Conservation (phyloP, 1,140 invertebrate genomes). For the Ephestia elutella region DNA sequence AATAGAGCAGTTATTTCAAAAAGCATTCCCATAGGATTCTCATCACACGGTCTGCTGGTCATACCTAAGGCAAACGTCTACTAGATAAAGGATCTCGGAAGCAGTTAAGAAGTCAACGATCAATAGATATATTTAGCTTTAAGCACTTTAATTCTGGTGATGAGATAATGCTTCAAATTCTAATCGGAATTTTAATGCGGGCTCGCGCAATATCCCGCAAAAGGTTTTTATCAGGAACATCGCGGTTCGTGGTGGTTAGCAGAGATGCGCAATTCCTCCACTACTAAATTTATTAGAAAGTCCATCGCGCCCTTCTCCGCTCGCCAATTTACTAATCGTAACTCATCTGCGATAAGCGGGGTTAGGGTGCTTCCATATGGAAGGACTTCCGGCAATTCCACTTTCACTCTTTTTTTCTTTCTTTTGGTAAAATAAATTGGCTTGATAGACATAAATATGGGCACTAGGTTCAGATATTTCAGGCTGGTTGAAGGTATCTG, state of each 20-base stretch:
- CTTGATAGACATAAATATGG: too few species aligned
- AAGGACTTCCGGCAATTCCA: background rate
- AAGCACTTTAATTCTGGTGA: background rate
- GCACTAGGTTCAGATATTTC: too few species aligned
- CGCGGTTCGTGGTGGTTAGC: conserved; percentile 9
- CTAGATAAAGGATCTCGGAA: too few species aligned
- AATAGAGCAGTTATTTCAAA: too few species aligned
- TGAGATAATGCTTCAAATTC: background rate
- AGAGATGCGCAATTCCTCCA: conserved; percentile 34
- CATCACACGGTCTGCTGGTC: too few species aligned
- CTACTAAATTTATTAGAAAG: conserved; percentile 54
- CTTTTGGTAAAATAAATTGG: too few species aligned
- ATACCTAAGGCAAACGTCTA: too few species aligned
- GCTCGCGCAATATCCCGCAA: background rate
- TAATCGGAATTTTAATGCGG: background rate
- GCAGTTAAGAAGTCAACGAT: too few species aligned
- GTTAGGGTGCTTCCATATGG: conserved; percentile 23
- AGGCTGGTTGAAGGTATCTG: too few species aligned
- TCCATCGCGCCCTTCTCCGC: conserved; percentile 41
- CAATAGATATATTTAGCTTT: too few species aligned
- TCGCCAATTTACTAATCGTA: conserved; percentile 64
- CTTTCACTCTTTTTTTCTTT: too few species aligned
- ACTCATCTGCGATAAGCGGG: conserved; percentile 51
- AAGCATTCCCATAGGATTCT: too few species aligned
- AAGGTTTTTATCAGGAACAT: conserved; percentile 5